Base-by-base conservation (phyloP, 2,113 vertebrate species). In the Campylomormyrus tamandua region DNA sequence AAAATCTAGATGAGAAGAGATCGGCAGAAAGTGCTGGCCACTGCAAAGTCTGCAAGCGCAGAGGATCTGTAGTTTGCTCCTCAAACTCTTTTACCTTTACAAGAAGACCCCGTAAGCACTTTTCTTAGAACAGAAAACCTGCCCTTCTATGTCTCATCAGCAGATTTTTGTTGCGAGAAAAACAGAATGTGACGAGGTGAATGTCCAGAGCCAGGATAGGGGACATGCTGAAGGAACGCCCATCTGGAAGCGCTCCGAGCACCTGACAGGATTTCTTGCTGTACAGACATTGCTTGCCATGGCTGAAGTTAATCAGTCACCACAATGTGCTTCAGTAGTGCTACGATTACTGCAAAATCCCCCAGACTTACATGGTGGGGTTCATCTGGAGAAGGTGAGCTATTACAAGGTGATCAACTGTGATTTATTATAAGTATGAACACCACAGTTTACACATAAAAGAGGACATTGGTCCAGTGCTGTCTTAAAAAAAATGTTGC, bases 41-140 rank as follows among this genome's bases (percentile, higher is more conserved):
- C 94, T 96, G 96, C 95, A 96, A 95, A 96, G 94, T 95, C 94
- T 96, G 93, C 94, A 96, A 95, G 95, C 95, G 96, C 95, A 95
- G 95, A 95, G 94, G 94, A 95, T 94, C 93, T 94, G 94, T 94
- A 94, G 94, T 93, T 91, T 93, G 94, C 95, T 96, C 95, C 94
- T 95, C 93, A 93, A 93, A 95, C 94, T 95, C 94, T 93, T 95
- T 94, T 94, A 95, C 92, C 93, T 91, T 95, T 93, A 94, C 93
- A 94, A 95, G 94, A 94, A 94, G 93, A 94, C 93, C 94, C 94
- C 95, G 95, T 96, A 96, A 96, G 96, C 95, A 96, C 94, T 96
- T 96, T 96, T 95, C 93, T 94, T 70, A 70, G 27, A 70, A 70
- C 62, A 70, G 62, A 70, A 70, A 70, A 31, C 62, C 92, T 91